Base-by-base conservation (phyloP, 2,113 vertebrate genomes). In the Asarcornis scutulata region DNA sequence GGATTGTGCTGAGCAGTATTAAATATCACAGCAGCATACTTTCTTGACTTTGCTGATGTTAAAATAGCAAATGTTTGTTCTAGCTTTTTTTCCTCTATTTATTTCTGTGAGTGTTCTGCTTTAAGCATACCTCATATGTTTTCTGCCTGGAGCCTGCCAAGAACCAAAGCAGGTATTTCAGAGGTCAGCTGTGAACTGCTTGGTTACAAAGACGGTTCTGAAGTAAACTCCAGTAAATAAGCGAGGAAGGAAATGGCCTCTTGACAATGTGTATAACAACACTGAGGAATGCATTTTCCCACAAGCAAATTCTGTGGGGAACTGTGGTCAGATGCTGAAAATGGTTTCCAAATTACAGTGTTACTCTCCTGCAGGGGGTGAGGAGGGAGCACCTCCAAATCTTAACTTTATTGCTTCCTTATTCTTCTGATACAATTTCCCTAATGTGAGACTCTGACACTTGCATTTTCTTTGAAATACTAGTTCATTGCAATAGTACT, bases 341-440 rank as follows among this genome's bases (percentile, higher is more conserved):
- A 13, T 52, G 22, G 29, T 89, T 58, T 32, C 66, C 6, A 5
- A 68, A 67, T 62, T 55, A 77, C 12, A 60, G 60, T 72, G 84
- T 48, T 27, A 20, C 5, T 66, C 42, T 52, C 25, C 22, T 2
- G 8, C 1, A 5, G 26, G 11, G 13, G 9, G 2, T 0, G 1
- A 75, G 50, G 53, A 68, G 12, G 38, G 20, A 86, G 8, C 13
- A 11, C 8, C 32, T 68, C 26, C 34, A 21, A 62, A 31, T 48
- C 21, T 44, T 13, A 15, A 32, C 40, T 59, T 44, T 67, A 23
- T 50, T 15, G 36, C 53, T 55, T 26, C 21, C 17, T 63, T 68
- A 0, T 44, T 73, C 4, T 69, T 77, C 50, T 85, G 58, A 4
- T 25, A 32, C 21, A 20, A n/a, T 46, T 87, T 60, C 74, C n/a